These are phyloP conservation scores for Pitangus sulphuratus DNA, from an alignment of 2,797 vertebrate species.

Conservation along the genomic window DNA sequence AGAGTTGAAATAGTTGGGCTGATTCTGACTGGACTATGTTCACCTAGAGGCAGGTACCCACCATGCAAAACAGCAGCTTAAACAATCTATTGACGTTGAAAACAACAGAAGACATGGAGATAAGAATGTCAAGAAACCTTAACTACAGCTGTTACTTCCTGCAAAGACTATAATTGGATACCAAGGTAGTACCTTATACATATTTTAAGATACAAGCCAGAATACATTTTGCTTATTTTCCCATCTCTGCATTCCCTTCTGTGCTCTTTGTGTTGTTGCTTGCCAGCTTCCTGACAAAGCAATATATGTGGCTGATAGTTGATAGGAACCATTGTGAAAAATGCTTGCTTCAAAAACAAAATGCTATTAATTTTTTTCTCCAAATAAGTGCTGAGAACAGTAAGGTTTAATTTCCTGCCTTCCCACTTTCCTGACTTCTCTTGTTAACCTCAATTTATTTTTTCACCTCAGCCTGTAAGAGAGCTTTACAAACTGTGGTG, in stretches of 20 bases:
- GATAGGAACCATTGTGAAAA: slow-evolving; percentile 2
- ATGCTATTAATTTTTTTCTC: background rate
- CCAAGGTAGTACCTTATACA: background rate
- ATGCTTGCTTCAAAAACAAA: background rate
- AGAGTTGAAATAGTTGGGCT: background rate
- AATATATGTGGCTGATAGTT: background rate
- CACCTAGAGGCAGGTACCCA: background rate
- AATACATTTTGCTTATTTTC: background rate
- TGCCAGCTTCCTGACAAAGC: slow-evolving; percentile 21
- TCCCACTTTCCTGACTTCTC: background rate
- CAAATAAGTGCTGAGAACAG: background rate
- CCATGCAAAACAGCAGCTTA: background rate
- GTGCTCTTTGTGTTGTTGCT: background rate
- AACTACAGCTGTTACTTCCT: background rate
- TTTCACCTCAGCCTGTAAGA: slow-evolving; percentile 8
- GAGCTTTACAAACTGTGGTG: background rate
- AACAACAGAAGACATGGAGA: background rate
- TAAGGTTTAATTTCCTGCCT: slow-evolving; percentile 50
- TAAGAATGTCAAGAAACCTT: background rate
- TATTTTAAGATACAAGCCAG: background rate
- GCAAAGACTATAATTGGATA: slow-evolving; percentile 3
- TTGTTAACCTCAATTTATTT: slow-evolving; percentile 60
- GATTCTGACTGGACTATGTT: background rate
- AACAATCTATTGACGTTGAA: background rate
- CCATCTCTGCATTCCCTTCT: background rate